Evolutionary conservation across 1,140 invertebrate genomes (phyloP), one percentile per base, ranked within the genome.

Genomic region (Globodera rostochiensis): DNA sequence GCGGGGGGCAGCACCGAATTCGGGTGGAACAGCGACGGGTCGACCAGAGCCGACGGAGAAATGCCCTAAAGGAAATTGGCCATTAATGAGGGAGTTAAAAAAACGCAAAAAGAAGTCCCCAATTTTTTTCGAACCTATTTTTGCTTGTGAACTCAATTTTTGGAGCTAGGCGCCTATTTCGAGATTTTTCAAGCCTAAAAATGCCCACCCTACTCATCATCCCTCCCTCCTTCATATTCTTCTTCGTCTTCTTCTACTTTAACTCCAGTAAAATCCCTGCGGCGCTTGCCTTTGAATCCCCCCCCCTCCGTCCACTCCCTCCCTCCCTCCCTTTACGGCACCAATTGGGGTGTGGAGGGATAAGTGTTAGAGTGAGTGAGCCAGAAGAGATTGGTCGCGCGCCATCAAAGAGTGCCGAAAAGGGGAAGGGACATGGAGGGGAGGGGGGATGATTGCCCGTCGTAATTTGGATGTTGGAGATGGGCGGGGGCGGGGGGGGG

Each of bases 1-100:
- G 76, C 50, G 21, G 76, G 60, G 6, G 76, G 64, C 45, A 78
- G 76, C 25, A 60, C 70, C 49, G 76, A 78, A 47, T 36, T 71
- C 25, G 69, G 25, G 11, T 71, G 69, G 69, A 71, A 71, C 69
- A 47, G 11, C 25, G 69, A 36, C 69, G n/a, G 69, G 21, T 71
- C 69, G 9, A 71, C 25, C 69, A 36, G 11, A 36, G 69, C 69
- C 21, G 69, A 71, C 21, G 69, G 25, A 9, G 69, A 71, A 71
- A 71, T 71, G 69, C 69, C 69, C 69, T 71, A 19, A 71, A 71
- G 25, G 13, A 9, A 36, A 6, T 11, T 15, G 69, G 1, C n/a
- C 1, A 36, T n/a, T n/a, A n/a, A n/a, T n/a, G n/a, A n/a, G n/a
- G n/a, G n/a, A n/a, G n/a, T n/a, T n/a, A n/a, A n/a, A n/a, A n/a